Evolutionary conservation across 2,888 invertebrate genomes (phyloP).

Genomic region (Xestia c-nigrum): DNA sequence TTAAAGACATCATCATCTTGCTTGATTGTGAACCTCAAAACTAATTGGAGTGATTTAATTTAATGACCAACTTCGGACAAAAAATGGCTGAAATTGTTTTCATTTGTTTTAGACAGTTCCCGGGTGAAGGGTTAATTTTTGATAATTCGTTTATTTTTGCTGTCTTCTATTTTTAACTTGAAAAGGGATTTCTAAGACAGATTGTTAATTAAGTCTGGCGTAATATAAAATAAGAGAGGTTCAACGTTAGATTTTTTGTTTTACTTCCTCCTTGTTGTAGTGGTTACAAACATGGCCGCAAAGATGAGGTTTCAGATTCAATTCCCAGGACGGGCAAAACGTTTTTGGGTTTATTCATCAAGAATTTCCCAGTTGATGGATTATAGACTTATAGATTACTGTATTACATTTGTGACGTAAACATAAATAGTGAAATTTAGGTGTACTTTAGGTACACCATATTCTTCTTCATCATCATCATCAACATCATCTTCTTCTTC

Average conservation of each 20-base stretch:
- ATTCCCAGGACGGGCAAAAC: neutral
- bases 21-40: slow-evolving; percentile 37
- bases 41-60: slow-evolving; percentile 53
- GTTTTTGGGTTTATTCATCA: neutral
- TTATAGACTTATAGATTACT: neutral
- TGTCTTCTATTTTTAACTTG: slow-evolving; percentile 24
- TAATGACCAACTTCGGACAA: slow-evolving; percentile 46
- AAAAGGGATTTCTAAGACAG: slow-evolving; percentile 7
- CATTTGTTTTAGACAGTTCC: slow-evolving; percentile 61
- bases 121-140: slow-evolving; percentile 39
- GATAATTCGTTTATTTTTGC: slow-evolving; percentile 46
- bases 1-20: slow-evolving; percentile 21
- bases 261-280: neutral
- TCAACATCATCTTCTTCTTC: no score
- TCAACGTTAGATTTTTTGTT: neutral
- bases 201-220: slow-evolving; percentile 26
- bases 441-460: neutral
- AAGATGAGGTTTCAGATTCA: neutral
- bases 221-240: neutral
- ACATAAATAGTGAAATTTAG: neutral
- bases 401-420: neutral
- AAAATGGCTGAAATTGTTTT: slow-evolving; percentile 53
- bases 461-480: no score
- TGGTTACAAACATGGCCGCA: neutral
- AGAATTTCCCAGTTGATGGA: neutral